Evolutionary conservation across 2,888 invertebrate species (phyloP), one percentile per base, ranked within the genome.

Genomic region (Melinaea menophilus): DNA sequence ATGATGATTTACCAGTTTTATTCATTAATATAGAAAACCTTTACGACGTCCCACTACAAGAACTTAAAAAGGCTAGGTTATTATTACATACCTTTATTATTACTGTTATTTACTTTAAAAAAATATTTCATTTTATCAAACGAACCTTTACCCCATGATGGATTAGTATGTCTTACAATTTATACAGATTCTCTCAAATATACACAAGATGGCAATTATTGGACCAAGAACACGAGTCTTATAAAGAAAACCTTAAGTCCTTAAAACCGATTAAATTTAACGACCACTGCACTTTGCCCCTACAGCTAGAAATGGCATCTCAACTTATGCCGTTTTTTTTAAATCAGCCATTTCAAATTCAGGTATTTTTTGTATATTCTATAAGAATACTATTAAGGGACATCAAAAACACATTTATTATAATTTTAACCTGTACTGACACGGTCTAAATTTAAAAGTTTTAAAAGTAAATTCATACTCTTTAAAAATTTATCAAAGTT

Each of bases 1-100:
- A 22, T 22, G 88, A 90, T 68, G 90, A 90, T 66, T 60, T 75
- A 5, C 86, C 89, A 5, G 73, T 88, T 46, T 67, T 88, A 56
- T 88, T 88, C 70, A 75, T 88, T 4, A 88, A 86, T 68, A 70
- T 89, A 13, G 81, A 80, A 55, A 77, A 70, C 46, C 69, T 90
- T 48, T 73, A 66, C 34, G 79, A 84, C 59, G 62, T 81, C 13
- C 90, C 90, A n/a, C 41, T 79, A 2, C 69, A 77, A 12, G 73
- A 79, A 62, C 71, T 90, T 5, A 78, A 72, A 62, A 77, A 79
- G 63, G 70, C 79, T 47, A 75, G 80, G 89, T 88, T 22, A 22
- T 22, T 22, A 22, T 22, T 22, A 22, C 22, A 22, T 22, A 22
- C 22, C 22, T 22, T 22, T 22, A 22, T 22, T 22, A 22, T 22